These are phyloP conservation scores for Drosophila micromelanica DNA, from an alignment of 1,140 invertebrate genomes.

Conservation along the genomic window DNA sequence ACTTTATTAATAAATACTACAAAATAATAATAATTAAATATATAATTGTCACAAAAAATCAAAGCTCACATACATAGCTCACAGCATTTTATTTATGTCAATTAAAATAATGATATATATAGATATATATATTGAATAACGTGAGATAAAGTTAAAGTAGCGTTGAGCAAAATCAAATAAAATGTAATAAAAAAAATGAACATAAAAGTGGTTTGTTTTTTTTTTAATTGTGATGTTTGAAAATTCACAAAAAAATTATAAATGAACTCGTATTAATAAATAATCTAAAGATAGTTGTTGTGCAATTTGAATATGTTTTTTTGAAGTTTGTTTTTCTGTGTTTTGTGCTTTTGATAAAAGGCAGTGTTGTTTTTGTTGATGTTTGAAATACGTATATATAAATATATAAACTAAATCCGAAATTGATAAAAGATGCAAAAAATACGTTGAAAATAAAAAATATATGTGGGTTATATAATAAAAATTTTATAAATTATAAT, in stretches of 20 bases:
- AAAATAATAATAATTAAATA: conserved; percentile 63
- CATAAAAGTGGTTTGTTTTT: conserved; percentile 28
- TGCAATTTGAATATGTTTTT: background rate
- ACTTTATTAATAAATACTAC: conserved; percentile 80
- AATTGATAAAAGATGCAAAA: conserved; percentile 6
- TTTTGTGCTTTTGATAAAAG: conserved; percentile 60
- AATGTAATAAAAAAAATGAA: conserved; percentile 27
- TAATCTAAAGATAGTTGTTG: conserved; percentile 20
- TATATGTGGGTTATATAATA: conserved; percentile 10
- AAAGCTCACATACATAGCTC: conserved; percentile 74
- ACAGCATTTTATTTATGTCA: conserved; percentile 62
- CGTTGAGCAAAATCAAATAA: conserved; percentile 35
- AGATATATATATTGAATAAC: conserved; percentile 21
- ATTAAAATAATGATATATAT: conserved; percentile 24
- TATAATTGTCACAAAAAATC: conserved; percentile 64
- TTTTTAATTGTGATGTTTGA: conserved; percentile 17
- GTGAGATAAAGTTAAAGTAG: conserved; percentile 19
- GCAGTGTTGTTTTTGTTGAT: conserved; percentile 72
- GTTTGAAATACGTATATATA: conserved; percentile 32
- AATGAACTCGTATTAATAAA: conserved; percentile 20
- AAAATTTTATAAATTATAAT: conserved; percentile 40
- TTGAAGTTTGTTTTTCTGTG: conserved; percentile 32
- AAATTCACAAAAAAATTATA: conserved; percentile 14
- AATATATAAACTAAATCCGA: conserved; percentile 34
- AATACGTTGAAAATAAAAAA: conserved; percentile 9